Percentiles rank a stretch among this genome's conserved stretches.
Evolutionary conservation across 2,113 vertebrate species (phyloP).

Genomic region (Centrocercus urophasianus): DNA sequence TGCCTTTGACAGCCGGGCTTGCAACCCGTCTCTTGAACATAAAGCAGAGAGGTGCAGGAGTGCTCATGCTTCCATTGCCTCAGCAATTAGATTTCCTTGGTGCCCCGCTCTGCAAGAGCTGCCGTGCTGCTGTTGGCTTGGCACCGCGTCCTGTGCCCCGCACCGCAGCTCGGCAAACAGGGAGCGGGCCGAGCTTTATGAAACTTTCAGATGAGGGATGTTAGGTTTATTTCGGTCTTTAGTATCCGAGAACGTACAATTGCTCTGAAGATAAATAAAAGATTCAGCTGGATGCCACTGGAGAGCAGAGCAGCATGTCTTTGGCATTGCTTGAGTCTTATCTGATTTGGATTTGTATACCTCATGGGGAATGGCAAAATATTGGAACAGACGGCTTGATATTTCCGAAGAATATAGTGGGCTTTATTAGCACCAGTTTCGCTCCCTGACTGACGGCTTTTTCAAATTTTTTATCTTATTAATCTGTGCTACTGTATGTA

Average conservation of each 20-base stretch:
- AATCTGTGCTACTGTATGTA: constrained; percentile 91
- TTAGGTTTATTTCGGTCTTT: constrained; percentile 81
- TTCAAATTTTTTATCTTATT: constrained; percentile 87
- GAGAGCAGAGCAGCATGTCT: constrained; percentile 87
- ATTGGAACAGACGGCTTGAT: constrained; percentile 91
- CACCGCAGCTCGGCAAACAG: constrained; percentile 1
- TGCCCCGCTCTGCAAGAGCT: constrained; percentile 60
- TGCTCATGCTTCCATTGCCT: constrained; percentile 38
- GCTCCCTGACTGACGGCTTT: constrained; percentile 87
- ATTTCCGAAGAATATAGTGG: constrained; percentile 90
- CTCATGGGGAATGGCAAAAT: constrained; percentile 88
- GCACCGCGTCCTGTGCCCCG: neutral
- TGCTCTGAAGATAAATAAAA: constrained; percentile 89
- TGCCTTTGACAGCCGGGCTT: constrained; percentile 63
- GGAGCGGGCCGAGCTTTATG: constrained; percentile 55
- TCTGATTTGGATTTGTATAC: constrained; percentile 90
- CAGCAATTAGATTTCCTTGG: constrained; percentile 58
- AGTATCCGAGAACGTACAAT: constrained; percentile 79
- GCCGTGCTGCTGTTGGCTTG: neutral
- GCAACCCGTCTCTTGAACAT: neutral
- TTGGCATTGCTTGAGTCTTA: constrained; percentile 86
- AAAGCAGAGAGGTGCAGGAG: constrained; percentile 33
- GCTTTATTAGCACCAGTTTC: constrained; percentile 86
- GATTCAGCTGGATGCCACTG: constrained; percentile 84
- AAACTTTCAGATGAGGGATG: constrained; percentile 81